Evolutionary conservation across 2,888 invertebrate genomes (phyloP), one percentile per base, ranked within the genome.

Genomic region (Eudasyphora cyanicolor): DNA sequence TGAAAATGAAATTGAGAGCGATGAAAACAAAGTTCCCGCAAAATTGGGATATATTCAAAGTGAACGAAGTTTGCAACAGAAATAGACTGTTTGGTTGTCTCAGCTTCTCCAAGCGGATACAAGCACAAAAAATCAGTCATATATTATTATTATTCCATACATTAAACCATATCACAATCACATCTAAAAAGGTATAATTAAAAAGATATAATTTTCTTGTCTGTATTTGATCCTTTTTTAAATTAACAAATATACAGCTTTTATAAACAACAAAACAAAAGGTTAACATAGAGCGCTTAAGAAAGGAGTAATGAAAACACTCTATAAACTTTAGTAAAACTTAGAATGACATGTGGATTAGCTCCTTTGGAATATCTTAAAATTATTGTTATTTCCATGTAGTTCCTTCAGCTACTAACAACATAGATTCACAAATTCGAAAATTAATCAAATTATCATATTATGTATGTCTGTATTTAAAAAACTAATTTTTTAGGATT

Each of bases 401-500:
- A 45, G 2, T 45, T 6, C 32, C 4, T 8, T 32, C n/a, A 14
- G n/a, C n/a, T 45, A 32, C 12, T 51, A 45, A 4, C 45, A 21
- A 64, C 24, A 70, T 27, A 32, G 49, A 27, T 54, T 27, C 27
- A 54, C 10, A 19, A 60, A 29, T 21, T 24, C 3, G n/a, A 32
- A 51, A 19, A 49, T n/a, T n/a, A 45, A 14, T n/a, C n/a, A 45
- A 45, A n/a, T n/a, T 45, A n/a, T 45, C 14, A 45, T 45, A 45
- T n/a, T 6, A 12, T n/a, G n/a, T n/a, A 45, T 45, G 7, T 5
- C 45, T 45, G 12, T n/a, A 27, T 14, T 78, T 81, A 83, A 75
- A 80, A 85, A 19, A 78, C 14, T 81, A 94, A 89, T 88, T 93
- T 92, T 87, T 94, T 94, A 0, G 94, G 93, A 77, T 94, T 90